A percentile compares a stretch with the other conserved stretches of the same genome.
phyloP scores from a whole-genome alignment of 2,888 invertebrate species.

The Physocephala rufipes region DNA sequence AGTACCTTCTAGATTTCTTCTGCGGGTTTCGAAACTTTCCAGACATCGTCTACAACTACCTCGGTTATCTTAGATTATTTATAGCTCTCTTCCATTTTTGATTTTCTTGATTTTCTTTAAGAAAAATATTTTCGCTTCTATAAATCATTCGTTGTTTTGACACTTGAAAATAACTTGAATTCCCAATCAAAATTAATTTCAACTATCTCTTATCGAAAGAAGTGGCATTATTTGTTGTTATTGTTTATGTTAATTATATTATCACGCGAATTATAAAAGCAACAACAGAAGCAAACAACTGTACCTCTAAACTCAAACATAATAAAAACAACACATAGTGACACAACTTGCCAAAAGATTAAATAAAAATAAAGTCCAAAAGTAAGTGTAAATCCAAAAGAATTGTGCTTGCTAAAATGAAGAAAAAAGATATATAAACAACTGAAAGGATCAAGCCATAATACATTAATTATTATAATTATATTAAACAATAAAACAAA shows the following conservation, averaged over 20 bases:
- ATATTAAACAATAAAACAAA: too few relatives aligned
- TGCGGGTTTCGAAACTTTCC: too few relatives aligned
- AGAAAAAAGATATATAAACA: background rate
- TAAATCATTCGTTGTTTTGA: too few relatives aligned
- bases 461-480: background rate
- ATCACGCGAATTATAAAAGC: background rate
- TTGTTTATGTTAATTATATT: background rate
- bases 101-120: background rate
- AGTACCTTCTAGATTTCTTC: too few relatives aligned
- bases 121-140: too few relatives aligned
- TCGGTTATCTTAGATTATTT: too few relatives aligned
- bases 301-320: conserved; percentile 35
- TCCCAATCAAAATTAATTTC: too few relatives aligned
- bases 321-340: conserved; percentile 14
- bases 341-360: conserved; percentile 21
- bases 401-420: background rate
- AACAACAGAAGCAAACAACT: conserved; percentile 23
- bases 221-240: too few relatives aligned
- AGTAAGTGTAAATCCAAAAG: background rate
- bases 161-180: too few relatives aligned
- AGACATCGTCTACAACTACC: too few relatives aligned
- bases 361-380: conserved; percentile 3
- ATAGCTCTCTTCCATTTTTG: background rate
- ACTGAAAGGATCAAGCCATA: background rate
- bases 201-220: too few relatives aligned